A percentile compares a stretch with the other conserved stretches of the same genome.
phyloP scores from a whole-genome alignment of 1,140 invertebrate genomes.

The Chelonus insularis region DNA sequence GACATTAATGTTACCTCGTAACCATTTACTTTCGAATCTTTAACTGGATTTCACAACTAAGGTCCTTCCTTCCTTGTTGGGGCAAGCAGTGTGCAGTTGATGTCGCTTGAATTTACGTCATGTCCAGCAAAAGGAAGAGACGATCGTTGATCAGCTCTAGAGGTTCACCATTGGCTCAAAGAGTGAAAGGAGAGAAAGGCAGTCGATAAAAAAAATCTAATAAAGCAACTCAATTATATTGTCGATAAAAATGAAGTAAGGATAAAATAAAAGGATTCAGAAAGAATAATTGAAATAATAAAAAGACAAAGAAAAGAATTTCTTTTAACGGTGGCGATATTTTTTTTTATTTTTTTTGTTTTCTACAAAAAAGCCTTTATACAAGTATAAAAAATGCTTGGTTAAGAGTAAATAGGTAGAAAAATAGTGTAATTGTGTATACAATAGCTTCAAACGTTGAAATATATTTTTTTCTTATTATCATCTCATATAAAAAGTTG shows the following conservation, averaged over 20 bases:
- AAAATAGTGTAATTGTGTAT: slow-evolving; percentile 8
- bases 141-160: slow-evolving; percentile 4
- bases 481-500: background rate
- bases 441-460: too few relatives aligned
- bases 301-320: slow-evolving; percentile 9
- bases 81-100: background rate
- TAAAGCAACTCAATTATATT: background rate
- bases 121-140: slow-evolving; percentile 37
- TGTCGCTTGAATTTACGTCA: slow-evolving; percentile 36
- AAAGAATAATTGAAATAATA: slow-evolving; percentile 8
- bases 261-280: slow-evolving; percentile 11
- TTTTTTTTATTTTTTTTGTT: slow-evolving; percentile 55
- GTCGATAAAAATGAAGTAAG: slow-evolving; percentile 31
- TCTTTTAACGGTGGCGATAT: slow-evolving; percentile 56
- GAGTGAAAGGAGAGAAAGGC: too few relatives aligned
- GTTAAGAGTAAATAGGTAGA: slow-evolving; percentile 42
- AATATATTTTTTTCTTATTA: background rate
- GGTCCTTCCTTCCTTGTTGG: slow-evolving; percentile 27
- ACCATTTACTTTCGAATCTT: slow-evolving; percentile 48
- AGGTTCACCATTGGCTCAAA: too few relatives aligned
- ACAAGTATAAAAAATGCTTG: slow-evolving; percentile 59
- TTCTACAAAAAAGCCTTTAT: slow-evolving; percentile 61
- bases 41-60: slow-evolving; percentile 32
- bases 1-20: background rate
- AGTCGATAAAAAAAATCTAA: too few relatives aligned